Conservation (phyloP, 2,888 invertebrate species). For the Drosophila kokeensis region DNA sequence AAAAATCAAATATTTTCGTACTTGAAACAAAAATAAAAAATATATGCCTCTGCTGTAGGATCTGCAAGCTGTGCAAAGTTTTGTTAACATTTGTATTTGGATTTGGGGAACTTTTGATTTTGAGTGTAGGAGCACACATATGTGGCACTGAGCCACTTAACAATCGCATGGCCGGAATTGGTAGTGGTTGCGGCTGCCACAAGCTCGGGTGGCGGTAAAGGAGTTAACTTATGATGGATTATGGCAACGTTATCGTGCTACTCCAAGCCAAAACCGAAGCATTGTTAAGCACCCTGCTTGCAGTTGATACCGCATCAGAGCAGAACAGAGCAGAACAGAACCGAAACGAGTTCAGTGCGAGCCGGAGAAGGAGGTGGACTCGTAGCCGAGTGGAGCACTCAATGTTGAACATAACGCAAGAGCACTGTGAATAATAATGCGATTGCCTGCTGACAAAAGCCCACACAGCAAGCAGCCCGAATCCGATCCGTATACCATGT, state of each 20-base stretch:
- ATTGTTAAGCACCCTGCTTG: conserved; percentile 45
- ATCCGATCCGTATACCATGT: neutral
- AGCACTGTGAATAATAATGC: conserved; percentile 69
- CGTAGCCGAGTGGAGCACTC: conserved; percentile 27
- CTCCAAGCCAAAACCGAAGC: conserved; percentile 25
- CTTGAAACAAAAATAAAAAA: neutral
- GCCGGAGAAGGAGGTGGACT: neutral
- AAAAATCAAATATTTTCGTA: neutral
- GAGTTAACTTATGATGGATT: conserved; percentile 80
- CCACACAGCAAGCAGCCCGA: conserved; percentile 18
- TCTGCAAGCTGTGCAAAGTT: neutral
- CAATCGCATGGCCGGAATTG: conserved; percentile 40
- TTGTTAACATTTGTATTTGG: neutral
- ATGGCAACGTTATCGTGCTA: conserved; percentile 58
- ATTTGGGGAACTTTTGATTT: neutral
- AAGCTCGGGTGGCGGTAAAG: conserved; percentile 4
- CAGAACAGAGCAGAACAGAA: neutral
- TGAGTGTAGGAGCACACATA: conserved; percentile 5
- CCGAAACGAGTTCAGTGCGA: neutral
- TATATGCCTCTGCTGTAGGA: neutral
- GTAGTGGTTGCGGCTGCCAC: conserved; percentile 3
- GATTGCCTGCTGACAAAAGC: conserved; percentile 63
- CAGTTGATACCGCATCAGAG: conserved; percentile 39
- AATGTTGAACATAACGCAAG: conserved; percentile 59
- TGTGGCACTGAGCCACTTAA: conserved; percentile 19